phyloP scores from a whole-genome alignment of 1,140 invertebrate species.

The Drosophila obscura region DNA sequence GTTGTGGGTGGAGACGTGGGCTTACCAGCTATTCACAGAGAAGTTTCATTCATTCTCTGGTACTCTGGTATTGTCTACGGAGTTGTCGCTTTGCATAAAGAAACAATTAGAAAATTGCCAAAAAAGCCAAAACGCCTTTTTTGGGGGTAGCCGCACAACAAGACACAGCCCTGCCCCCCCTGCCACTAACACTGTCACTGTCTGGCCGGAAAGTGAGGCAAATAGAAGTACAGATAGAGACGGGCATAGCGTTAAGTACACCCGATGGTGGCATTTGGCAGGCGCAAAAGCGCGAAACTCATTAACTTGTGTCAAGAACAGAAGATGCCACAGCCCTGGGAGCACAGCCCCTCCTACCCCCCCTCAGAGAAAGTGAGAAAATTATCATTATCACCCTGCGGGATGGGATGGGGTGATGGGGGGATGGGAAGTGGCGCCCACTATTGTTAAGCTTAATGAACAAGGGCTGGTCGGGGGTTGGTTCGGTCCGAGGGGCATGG shows the following conservation, averaged over 20 bases:
- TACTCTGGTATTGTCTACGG: slow-evolving; percentile 1
- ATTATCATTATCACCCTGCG: slow-evolving; percentile 74
- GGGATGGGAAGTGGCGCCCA: slow-evolving; percentile 40
- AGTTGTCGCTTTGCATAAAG: slow-evolving; percentile 80
- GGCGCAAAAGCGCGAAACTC: slow-evolving; percentile 77
- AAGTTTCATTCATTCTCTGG: background rate
- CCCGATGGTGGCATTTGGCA: slow-evolving; percentile 74
- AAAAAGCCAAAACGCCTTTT: slow-evolving; percentile 72
- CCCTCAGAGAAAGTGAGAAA: slow-evolving; percentile 64
- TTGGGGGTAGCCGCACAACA: slow-evolving; percentile 71
- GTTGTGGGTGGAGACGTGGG: background rate
- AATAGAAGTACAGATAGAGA: slow-evolving; percentile 24
- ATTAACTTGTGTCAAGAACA: slow-evolving; percentile 78
- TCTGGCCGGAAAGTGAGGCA: slow-evolving; percentile 5
- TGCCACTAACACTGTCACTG: slow-evolving; percentile 1
- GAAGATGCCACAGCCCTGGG: slow-evolving; percentile 42
- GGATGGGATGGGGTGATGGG: too few relatives aligned
- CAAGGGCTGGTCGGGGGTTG: slow-evolving; percentile 32
- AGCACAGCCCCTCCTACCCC: background rate
- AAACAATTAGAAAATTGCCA: slow-evolving; percentile 82
- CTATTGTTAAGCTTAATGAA: slow-evolving; percentile 81
- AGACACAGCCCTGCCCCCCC: slow-evolving; percentile 1
- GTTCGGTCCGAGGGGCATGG: background rate
- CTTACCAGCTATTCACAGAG: slow-evolving; percentile 44
- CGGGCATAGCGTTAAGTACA: slow-evolving; percentile 60